phyloP scores from a whole-genome alignment of 2,113 vertebrate genomes.

The Peucedramus taeniatus region DNA sequence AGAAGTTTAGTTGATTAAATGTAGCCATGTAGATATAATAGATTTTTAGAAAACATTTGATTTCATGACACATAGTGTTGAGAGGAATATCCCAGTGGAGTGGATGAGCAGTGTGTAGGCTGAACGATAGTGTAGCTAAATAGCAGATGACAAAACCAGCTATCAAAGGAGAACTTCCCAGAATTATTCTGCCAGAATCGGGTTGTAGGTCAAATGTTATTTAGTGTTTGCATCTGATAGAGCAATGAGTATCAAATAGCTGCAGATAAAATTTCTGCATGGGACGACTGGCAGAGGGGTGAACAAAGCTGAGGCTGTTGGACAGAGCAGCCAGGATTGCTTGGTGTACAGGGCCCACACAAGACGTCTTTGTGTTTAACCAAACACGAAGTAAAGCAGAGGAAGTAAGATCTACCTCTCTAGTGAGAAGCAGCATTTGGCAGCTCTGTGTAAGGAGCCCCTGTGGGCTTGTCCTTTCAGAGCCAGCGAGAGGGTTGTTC shows the following conservation, averaged over 20 bases:
- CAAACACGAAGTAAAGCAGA: neutral
- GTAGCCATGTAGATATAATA: neutral
- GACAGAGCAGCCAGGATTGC: neutral
- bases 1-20: constrained; percentile 9
- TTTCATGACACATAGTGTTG: neutral
- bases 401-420: neutral
- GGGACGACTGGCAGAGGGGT: neutral
- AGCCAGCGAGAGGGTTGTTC: neutral
- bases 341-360: neutral
- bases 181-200: neutral
- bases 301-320: constrained; percentile 1
- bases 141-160: neutral
- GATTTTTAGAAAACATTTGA: neutral
- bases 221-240: neutral
- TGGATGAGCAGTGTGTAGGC: neutral
- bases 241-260: neutral
- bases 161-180: neutral
- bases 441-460: neutral
- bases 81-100: neutral
- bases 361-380: neutral
- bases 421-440: neutral
- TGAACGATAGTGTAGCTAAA: rapidly evolving
- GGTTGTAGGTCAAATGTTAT: neutral
- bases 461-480: neutral
- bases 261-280: neutral